phyloP scores from a whole-genome alignment of 2,888 invertebrate species.

The Napeogenes sylphis region DNA sequence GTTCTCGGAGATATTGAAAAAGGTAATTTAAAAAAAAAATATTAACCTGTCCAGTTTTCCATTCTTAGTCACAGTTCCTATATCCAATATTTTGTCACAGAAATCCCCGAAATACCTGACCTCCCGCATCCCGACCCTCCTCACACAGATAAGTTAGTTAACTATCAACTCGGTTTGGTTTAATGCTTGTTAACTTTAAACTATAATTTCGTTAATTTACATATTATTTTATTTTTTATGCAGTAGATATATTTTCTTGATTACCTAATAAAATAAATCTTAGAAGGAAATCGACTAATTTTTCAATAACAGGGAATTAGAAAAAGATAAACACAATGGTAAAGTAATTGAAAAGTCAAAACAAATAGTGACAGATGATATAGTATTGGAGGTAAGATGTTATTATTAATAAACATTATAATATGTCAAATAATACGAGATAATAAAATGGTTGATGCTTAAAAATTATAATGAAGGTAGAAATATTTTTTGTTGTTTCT shows the following conservation, averaged over 20 bases:
- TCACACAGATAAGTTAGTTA: conserved; percentile 51
- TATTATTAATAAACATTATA: background rate
- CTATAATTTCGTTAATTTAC: too few relatives aligned
- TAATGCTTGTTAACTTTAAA: too few relatives aligned
- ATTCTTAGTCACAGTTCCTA: background rate
- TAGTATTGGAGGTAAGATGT: conserved; percentile 47
- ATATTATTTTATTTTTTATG: too few relatives aligned
- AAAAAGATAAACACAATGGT: background rate
- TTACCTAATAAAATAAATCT: background rate
- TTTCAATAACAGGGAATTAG: background rate
- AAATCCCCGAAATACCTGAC: conserved; percentile 62
- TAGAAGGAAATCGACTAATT: background rate
- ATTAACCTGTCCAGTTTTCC: background rate
- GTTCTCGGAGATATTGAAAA: conserved; percentile 47
- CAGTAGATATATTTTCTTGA: background rate
- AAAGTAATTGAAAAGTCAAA: background rate
- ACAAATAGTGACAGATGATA: conserved; percentile 27
- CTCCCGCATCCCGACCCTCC: conserved; percentile 56
- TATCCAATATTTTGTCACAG: conserved; percentile 43
- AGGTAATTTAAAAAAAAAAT: conserved; percentile 34
- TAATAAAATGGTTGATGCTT: too few relatives aligned
- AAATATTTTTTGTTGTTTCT: background rate
- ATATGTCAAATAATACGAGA: background rate
- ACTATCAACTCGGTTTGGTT: background rate
- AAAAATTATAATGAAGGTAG: conserved; percentile 9